These are phyloP conservation scores for Galleria mellonella DNA, from an alignment of 1,140 invertebrate genomes.

Conservation along the genomic window DNA sequence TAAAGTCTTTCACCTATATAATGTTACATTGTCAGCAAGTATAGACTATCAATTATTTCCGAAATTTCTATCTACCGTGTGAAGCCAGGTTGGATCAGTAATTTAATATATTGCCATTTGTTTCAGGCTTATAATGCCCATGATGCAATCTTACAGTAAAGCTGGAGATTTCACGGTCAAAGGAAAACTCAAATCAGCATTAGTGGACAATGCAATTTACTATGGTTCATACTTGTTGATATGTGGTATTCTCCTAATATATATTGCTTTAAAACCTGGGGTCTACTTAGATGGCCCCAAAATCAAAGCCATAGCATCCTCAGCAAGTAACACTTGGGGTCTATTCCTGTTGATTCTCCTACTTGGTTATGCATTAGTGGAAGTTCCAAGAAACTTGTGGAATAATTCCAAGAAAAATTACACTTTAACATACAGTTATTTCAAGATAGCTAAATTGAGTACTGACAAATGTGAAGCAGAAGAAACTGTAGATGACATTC, in stretches of 20 bases:
- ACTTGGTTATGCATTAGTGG: conserved; percentile 97
- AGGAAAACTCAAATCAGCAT: conserved; percentile 95
- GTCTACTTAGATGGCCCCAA: conserved; percentile 94
- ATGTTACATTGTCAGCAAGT: too few species aligned
- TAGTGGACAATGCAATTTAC: conserved; percentile 98
- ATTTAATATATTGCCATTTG: neutral
- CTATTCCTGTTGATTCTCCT: conserved; percentile 95
- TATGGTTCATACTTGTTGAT: conserved; percentile 98
- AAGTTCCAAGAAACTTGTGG: conserved; percentile 94
- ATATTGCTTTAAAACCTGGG: conserved; percentile 92
- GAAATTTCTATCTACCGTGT: too few species aligned
- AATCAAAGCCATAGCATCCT: conserved; percentile 97
- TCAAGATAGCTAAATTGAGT: conserved; percentile 97
- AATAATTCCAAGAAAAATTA: conserved; percentile 87
- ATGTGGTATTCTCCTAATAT: conserved; percentile 95
- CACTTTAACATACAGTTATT: conserved; percentile 92
- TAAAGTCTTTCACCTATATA: too few species aligned
- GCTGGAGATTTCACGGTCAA: conserved; percentile 97
- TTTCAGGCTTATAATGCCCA: conserved; percentile 92
- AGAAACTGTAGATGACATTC: conserved; percentile 94
- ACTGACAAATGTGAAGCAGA: conserved; percentile 98
- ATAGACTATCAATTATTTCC: too few species aligned
- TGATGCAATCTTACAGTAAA: conserved; percentile 99
- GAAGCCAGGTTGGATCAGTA: neutral
- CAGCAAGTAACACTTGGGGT: conserved; percentile 99